Conservation (phyloP, 2,797 vertebrate genomes). For the Fundulus diaphanus region DNA sequence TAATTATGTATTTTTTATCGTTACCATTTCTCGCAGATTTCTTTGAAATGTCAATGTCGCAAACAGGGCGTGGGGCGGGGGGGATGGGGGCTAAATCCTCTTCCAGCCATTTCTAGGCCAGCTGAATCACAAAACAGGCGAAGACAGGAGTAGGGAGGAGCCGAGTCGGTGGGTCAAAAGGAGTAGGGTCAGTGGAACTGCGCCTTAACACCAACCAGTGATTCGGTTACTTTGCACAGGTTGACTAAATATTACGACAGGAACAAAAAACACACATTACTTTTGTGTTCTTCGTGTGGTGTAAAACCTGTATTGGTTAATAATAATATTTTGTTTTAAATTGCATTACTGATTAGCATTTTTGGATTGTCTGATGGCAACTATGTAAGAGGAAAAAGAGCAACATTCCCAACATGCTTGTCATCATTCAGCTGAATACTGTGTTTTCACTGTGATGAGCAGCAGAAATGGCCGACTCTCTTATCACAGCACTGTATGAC, state of each 20-base stretch:
- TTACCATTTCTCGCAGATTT: too few species aligned
- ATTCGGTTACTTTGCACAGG: neutral
- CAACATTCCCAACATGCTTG: conserved; percentile 37
- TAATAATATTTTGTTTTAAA: neutral
- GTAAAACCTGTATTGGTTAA: too few species aligned
- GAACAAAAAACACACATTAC: neutral
- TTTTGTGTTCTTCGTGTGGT: neutral
- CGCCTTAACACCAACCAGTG: neutral
- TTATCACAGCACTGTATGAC: conserved; percentile 68
- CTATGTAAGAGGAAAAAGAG: conserved; percentile 28
- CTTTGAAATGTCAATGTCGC: too few species aligned
- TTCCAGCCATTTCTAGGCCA: too few species aligned
- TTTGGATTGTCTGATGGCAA: neutral
- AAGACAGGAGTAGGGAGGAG: too few species aligned
- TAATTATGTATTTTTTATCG: too few species aligned
- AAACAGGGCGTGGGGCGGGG: too few species aligned
- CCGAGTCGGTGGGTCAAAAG: too few species aligned
- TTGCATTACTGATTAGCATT: neutral
- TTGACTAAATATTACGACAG: neutral
- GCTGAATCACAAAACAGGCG: too few species aligned
- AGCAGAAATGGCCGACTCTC: conserved; percentile 73
- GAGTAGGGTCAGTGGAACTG: too few species aligned
- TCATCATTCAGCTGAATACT: conserved; percentile 59
- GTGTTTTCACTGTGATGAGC: conserved; percentile 69
- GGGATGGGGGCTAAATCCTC: too few species aligned